These are phyloP conservation scores for Artemisiospiza belli DNA, from an alignment of 2,113 vertebrate species.

Conservation along the genomic window DNA sequence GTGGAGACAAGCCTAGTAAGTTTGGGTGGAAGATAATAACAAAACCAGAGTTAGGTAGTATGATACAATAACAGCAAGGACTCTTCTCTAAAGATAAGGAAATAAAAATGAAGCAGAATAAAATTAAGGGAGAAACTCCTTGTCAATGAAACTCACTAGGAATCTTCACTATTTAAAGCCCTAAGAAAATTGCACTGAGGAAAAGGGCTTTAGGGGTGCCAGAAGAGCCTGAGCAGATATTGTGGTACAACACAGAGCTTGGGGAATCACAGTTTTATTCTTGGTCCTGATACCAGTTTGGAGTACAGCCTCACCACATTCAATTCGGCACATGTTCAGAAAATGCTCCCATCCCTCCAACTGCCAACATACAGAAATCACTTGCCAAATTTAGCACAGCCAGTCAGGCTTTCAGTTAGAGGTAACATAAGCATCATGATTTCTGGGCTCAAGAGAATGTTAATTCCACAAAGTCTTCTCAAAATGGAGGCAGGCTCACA, in stretches of 20 bases:
- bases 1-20: not conserved
- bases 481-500: not conserved
- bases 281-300: not conserved
- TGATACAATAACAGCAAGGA: not conserved
- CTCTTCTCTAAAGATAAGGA: not conserved
- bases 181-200: not conserved
- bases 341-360: not conserved
- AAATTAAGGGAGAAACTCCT: not conserved
- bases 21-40: not conserved
- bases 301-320: not conserved
- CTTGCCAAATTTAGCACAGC: not conserved
- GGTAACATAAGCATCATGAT: not conserved
- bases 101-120: not conserved
- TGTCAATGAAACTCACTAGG: not conserved
- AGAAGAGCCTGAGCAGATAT: not conserved
- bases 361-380: not conserved
- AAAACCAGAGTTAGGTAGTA: not conserved
- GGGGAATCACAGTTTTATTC: not conserved
- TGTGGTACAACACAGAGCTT: not conserved
- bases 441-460: not conserved
- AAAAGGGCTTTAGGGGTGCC: not conserved
- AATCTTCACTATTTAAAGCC: not conserved
- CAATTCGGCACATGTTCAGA: not conserved
- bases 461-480: not conserved
- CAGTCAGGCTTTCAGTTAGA: not conserved